Base-by-base conservation (phyloP, 2,113 vertebrate species). In the Antechinus stuartii region DNA sequence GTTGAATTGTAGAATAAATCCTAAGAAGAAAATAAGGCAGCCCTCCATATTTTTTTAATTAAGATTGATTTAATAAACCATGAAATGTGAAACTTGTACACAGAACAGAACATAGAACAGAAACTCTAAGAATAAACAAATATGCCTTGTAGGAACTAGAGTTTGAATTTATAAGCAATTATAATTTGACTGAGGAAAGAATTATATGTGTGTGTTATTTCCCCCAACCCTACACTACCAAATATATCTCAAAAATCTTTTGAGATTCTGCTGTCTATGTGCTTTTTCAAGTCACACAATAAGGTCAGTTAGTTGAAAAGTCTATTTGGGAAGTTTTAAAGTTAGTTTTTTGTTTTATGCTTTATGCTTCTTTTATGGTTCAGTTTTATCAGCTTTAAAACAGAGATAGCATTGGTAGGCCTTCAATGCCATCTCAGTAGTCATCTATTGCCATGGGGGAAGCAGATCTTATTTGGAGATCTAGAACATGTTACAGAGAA, bases 401-500 rank as follows among this genome's bases (percentile, higher is more conserved):
- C 26, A 95, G 96, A 96, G 55, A 91, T 26, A 91, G 35, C 54
- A 25, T 93, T 97, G 47, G 68, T 96, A 92, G 53, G 96, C 94
- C 76, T 96, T 1, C 91, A 96, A 61, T 91, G 94, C 55, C 84
- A 97, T 95, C 57, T 98, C 93, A 98, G 98, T 97, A 97, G 90
- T 95, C 95, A 93, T 97, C 94, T 97, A 54, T 92, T 97, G 96
- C 96, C 84, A 96, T 94, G 27, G 90, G 90, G 96, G 23, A 97
- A 96, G 0, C 98, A 97, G 97, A 96, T 98, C 93, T 97, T 93
- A 92, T 96, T 96, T 96, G 91, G 30, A 55, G 49, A 54, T 98
- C 96, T 96, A 96, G 95, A 98, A 96, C 97, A 92, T 42, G 92
- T 96, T 98, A 96, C 93, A 97, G 95, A 97, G 25, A 95, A 42